Percentiles rank a stretch among this genome's conserved stretches.
Conservation (phyloP, 1,140 invertebrate species). For the Drosophila bocqueti region DNA sequence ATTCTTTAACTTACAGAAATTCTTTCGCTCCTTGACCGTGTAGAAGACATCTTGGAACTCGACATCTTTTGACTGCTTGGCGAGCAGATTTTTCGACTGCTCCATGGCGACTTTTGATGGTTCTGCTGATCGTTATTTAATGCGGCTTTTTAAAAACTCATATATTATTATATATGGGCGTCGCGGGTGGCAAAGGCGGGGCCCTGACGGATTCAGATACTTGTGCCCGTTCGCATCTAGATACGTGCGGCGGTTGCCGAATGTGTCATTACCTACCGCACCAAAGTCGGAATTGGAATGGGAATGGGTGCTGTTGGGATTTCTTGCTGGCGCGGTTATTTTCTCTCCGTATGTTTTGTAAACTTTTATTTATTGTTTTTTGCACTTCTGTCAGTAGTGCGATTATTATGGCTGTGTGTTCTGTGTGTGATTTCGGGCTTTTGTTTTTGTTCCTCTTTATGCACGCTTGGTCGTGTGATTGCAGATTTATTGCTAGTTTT, state of each 20-base stretch:
- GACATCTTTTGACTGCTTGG: slow-evolving; percentile 80
- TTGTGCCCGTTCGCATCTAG: slow-evolving; percentile 27
- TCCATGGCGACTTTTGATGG: slow-evolving; percentile 59
- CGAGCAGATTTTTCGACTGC: slow-evolving; percentile 52
- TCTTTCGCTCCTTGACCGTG: slow-evolving; percentile 70
- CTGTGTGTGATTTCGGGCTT: slow-evolving; percentile 11
- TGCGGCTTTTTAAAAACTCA: slow-evolving; percentile 38
- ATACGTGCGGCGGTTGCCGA: slow-evolving; percentile 63
- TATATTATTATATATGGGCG: slow-evolving; percentile 28
- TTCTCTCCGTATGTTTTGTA: slow-evolving; percentile 11
- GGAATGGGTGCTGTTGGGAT: slow-evolving; percentile 22
- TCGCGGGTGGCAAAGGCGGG: slow-evolving; percentile 27
- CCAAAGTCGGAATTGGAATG: slow-evolving; percentile 44
- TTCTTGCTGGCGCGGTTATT: slow-evolving; percentile 22
- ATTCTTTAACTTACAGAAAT: slow-evolving; percentile 66
- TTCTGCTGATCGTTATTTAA: slow-evolving; percentile 53
- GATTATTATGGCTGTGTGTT: slow-evolving; percentile 22
- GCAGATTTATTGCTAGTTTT: slow-evolving; percentile 49
- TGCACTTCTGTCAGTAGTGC: slow-evolving; percentile 12
- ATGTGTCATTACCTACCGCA: slow-evolving; percentile 68
- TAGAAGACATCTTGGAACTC: slow-evolving; percentile 84
- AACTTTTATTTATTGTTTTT: slow-evolving; percentile 13
- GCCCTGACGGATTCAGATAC: slow-evolving; percentile 37
- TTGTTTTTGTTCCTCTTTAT: slow-evolving; percentile 49
- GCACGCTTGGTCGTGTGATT: slow-evolving; percentile 44